Evolutionary conservation across 2,797 vertebrate genomes (phyloP), one percentile per base, ranked within the genome.

Genomic region (Astyanax mexicanus): DNA sequence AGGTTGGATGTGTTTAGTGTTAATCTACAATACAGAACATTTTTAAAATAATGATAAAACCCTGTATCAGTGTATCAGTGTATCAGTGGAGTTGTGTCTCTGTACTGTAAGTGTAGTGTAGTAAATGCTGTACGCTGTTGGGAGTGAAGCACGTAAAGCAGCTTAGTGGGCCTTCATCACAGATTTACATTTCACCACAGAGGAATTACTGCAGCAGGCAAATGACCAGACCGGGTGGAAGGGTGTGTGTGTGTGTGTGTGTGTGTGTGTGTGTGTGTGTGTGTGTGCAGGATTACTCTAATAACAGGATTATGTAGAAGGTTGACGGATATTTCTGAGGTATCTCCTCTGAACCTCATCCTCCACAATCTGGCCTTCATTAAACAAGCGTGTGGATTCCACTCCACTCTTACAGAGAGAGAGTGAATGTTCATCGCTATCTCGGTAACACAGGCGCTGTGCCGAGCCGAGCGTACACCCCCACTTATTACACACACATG

Each of bases 231-330:
- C 81, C 83, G 90, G 86, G 84, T 84, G 88, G 86, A 84, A 81
- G 87, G 29, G 85, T 87, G 65, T 66, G 85, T n/a, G n/a, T n/a
- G n/a, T n/a, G n/a, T n/a, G n/a, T n/a, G n/a, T n/a, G n/a, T n/a
- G n/a, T n/a, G n/a, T n/a, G n/a, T n/a, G n/a, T n/a, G n/a, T n/a
- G n/a, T n/a, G n/a, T n/a, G n/a, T n/a, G n/a, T n/a, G 85, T 87
- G 65, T 66, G 85, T 88, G 86, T 74, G 75, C 81, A 77, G 86
- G 91, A 92, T 93, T 93, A 93, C 84, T 79, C 79, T 85, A 88
- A 88, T 92, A 91, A 93, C 91, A 88, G 85, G 91, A 92, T 93
- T 93, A 92, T 87, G 83, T 84, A 84, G 87, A 89, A 89, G 88
- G 89, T 88, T 89, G 86, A 88, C 83, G 87, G 90, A 91, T 90